Evolutionary conservation across 2,797 vertebrate species (phyloP), one percentile per base, ranked within the genome.

Genomic region (Taenioides sp.): DNA sequence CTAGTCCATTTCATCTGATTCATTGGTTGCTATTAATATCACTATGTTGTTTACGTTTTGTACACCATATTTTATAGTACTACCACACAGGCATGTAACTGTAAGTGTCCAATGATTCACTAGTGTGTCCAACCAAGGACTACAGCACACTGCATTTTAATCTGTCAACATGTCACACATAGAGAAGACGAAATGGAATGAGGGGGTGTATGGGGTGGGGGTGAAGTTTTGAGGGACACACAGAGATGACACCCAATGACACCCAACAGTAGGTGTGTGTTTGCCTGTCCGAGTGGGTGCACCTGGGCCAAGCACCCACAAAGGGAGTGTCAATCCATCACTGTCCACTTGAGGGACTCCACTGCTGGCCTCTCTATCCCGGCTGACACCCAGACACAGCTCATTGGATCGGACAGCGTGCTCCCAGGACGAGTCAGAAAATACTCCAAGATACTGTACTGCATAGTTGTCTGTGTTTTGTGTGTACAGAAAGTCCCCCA

Each of bases 111-210:
- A 20, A 7, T 80, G 88, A 90, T 88, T 88, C 78, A 70, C 72
- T 17, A 7, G 63, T 17, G n/a, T 65, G 23, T 78, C 78, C 75
- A 47, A 77, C 61, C 76, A 58, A 76, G 78, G 83, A 79, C 84
- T 64, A 75, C 66, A 86, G 77, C 73, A 25, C 73, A 49, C 27
- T 64, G 84, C 67, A 66, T 85, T 89, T 85, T 83, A 87, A 90
- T 91, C 88, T 80, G 88, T 92, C 90, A 90, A 88, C 67, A 79
- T 90, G 89, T 90, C 89, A 86, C 70, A 55, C 7, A 74, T 75
- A 70, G 60, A 0, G 63, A 64, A 72, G 20, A 63, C 55, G 31
- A 67, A 25, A 60, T 22, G 9, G 14, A 31, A 59, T 11, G 50
- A 16, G 2, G 22, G 25, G 50, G 18, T 7, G 47, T 49, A 18